These are phyloP conservation scores for Drosophila serrata DNA, from an alignment of 1,140 invertebrate genomes.

Conservation along the genomic window DNA sequence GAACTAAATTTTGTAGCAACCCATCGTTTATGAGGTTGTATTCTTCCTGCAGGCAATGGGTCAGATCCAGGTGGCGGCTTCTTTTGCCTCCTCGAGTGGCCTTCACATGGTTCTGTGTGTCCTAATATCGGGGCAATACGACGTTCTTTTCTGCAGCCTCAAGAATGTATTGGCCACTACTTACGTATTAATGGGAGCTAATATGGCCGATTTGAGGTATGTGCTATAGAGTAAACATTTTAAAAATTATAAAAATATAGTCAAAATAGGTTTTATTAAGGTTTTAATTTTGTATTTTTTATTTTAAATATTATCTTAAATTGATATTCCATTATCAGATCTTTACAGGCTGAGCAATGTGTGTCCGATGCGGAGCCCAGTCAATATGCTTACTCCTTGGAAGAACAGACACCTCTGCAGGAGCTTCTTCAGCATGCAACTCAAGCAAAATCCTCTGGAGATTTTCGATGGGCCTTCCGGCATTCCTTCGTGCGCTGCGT, in stretches of 20 bases:
- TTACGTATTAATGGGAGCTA: conserved; percentile 58
- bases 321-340: conserved; percentile 17
- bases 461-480: conserved; percentile 51
- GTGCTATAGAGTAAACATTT: not conserved
- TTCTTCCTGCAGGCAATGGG: conserved; percentile 73
- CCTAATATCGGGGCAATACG: conserved; percentile 79
- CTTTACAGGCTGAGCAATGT: conserved; percentile 46
- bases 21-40: conserved; percentile 65
- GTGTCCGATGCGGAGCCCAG: conserved; percentile 57
- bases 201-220: conserved; percentile 41
- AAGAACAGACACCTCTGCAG: conserved; percentile 38
- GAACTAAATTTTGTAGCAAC: conserved; percentile 49
- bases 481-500: conserved; percentile 53
- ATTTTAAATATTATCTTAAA: not conserved
- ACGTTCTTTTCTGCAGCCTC: conserved; percentile 72
- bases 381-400: conserved; percentile 63
- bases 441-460: not conserved
- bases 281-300: not conserved
- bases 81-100: conserved; percentile 69
- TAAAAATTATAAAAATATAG: no score
- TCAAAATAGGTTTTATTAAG: not conserved
- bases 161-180: conserved; percentile 76
- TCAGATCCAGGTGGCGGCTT: conserved; percentile 74
- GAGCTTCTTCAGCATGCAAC: conserved; percentile 13
- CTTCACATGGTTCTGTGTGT: conserved; percentile 71